Percentiles rank a stretch among this genome's conserved stretches.
These are phyloP conservation scores for Neoseiulus cucumeris DNA, from an alignment of 1,140 invertebrate genomes.

Conservation along the genomic window DNA sequence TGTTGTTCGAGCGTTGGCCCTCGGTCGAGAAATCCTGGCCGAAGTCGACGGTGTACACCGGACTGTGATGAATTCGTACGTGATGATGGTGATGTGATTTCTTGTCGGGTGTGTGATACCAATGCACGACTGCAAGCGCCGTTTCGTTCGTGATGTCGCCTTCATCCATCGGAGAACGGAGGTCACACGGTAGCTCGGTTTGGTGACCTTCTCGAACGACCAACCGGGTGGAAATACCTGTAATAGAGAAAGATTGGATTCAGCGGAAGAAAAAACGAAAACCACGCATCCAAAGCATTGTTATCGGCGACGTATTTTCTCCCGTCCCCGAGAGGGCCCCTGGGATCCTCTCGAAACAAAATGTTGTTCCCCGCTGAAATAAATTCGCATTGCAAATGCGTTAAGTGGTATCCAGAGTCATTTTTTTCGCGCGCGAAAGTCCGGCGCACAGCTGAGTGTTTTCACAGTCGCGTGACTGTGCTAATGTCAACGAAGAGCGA, in stretches of 20 bases:
- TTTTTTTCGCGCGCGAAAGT: too few species aligned
- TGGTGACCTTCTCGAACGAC: background rate
- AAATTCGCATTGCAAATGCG: too few species aligned
- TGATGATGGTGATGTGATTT: conserved; percentile 8
- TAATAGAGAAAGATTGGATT: background rate
- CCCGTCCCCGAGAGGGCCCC: too few species aligned
- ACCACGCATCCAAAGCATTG: too few species aligned
- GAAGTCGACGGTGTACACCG: conserved; percentile 9
- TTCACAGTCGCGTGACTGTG: too few species aligned
- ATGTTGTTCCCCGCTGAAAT: too few species aligned
- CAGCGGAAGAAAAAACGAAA: too few species aligned
- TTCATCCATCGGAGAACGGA: background rate
- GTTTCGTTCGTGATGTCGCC: background rate
- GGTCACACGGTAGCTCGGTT: conserved; percentile 2
- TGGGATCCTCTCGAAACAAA: too few species aligned
- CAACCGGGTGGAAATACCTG: background rate
- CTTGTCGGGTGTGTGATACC: conserved; percentile 2
- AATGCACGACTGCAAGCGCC: background rate
- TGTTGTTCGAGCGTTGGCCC: background rate
- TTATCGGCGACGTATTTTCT: too few species aligned
- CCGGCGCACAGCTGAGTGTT: too few species aligned
- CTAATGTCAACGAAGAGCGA: too few species aligned
- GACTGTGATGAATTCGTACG: background rate
- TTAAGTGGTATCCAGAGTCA: too few species aligned
- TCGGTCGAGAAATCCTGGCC: background rate